Conservation (phyloP, 2,113 vertebrate species). For the Serinus canaria region DNA sequence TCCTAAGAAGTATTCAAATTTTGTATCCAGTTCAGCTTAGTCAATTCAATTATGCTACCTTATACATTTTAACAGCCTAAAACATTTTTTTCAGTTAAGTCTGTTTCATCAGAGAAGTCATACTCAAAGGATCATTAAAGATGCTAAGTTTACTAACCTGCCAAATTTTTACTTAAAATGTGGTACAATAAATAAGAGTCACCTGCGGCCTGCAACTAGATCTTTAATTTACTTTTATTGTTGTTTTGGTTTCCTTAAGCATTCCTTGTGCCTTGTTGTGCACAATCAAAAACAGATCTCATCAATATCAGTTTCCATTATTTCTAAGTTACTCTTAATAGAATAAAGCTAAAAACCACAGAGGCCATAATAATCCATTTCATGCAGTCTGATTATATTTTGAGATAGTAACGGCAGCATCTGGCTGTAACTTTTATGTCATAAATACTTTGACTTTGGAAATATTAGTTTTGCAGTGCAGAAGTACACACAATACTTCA, state of each 20-base stretch:
- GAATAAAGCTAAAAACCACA: slow-evolving; percentile 31
- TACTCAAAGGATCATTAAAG: background rate
- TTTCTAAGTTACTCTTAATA: slow-evolving; percentile 35
- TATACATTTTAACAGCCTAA: background rate
- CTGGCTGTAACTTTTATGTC: slow-evolving; percentile 17
- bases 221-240: slow-evolving; percentile 52
- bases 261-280: slow-evolving; percentile 35
- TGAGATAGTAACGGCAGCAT: background rate
- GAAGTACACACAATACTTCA: background rate
- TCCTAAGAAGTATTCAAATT: background rate
- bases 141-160: slow-evolving; percentile 19
- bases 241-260: slow-evolving; percentile 39
- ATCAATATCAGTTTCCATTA: slow-evolving; percentile 49
- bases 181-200: slow-evolving; percentile 22
- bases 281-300: slow-evolving; percentile 48
- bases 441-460: background rate
- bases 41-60: background rate
- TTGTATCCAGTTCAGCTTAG: background rate
- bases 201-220: background rate
- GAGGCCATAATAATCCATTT: slow-evolving; percentile 15
- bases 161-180: slow-evolving; percentile 34
- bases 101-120: background rate
- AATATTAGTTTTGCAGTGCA: background rate
- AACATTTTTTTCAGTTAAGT: background rate
- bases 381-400: background rate